Evolutionary conservation across 2,888 invertebrate genomes (phyloP), one percentile per base, ranked within the genome.

Genomic region (Philereme vetulata): DNA sequence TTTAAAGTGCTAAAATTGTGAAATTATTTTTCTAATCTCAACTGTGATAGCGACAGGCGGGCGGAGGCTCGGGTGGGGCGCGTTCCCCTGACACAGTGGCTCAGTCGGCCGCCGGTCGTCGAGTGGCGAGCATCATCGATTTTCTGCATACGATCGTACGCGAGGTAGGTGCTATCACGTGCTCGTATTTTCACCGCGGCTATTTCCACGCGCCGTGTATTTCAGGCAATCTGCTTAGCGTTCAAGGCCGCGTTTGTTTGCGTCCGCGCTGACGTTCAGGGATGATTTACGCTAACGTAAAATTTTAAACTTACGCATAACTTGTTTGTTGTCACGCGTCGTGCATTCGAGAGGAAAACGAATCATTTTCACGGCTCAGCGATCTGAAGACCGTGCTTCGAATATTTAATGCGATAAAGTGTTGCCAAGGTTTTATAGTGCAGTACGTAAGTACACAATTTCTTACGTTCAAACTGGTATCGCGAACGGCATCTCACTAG

Each of bases 71-170:
- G 86, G 88, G 89, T 82, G 87, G 87, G 90, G 90, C 90, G 88
- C 85, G 88, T 84, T 83, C 87, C 77, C 85, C 89, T 93, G 92
- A 92, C 93, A 92, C 88, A 90, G 88, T 93, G 93, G 93, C 93
- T 93, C 93, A 93, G 93, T 93, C 85, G 83, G 86, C 86, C 84
- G 84, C 83, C 88, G 90, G 89, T 86, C 90, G 89, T 85, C 86
- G 86, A 89, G 90, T 90, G 85, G 85, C 88, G 88, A 90, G 86
- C 90, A 90, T 82, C 90, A 91, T 91, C 87, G 91, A 90, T 90
- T 89, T 89, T 88, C 90, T 84, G 78, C 85, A 85, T 82, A 88
- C 85, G 80, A 76, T 83, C 77, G 78, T 85, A 84, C 86, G 81
- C 84, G 85, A 91, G 91, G 91, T 91, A 90, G 83, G 90, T 90